phyloP scores from a whole-genome alignment of 2,888 invertebrate genomes.

The Ctena decussata region DNA sequence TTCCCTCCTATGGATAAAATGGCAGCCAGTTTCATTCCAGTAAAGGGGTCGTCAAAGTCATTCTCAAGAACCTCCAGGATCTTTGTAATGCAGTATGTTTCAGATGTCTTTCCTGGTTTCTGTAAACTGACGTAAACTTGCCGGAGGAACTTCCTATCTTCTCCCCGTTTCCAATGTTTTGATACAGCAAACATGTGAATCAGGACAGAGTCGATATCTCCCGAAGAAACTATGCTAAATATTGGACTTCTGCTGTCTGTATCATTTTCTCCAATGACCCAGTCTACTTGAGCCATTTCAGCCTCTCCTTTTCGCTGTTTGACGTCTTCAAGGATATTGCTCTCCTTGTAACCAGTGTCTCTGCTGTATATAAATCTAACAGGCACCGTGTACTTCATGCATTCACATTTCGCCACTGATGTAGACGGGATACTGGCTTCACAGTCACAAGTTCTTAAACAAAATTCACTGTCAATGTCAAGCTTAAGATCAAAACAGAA shows the following conservation, averaged over 20 bases:
- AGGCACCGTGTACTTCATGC: not conserved
- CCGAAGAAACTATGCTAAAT: constrained; percentile 36
- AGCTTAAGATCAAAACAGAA: not conserved
- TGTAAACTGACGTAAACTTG: constrained; percentile 30
- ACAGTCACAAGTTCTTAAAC: not conserved
- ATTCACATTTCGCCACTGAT: not conserved
- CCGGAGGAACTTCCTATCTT: not conserved
- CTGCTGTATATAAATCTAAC: not conserved
- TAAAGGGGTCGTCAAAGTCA: not conserved
- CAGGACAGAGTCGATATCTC: constrained; percentile 36
- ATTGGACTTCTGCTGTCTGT: not conserved
- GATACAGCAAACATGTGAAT: constrained; percentile 35
- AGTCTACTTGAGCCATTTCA: constrained; percentile 45
- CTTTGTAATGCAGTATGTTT: constrained; percentile 34
- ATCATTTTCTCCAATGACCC: constrained; percentile 7
- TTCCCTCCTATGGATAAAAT: constrained; percentile 36
- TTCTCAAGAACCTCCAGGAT: constrained; percentile 13
- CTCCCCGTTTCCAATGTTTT: not conserved
- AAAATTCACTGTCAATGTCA: constrained; percentile 30
- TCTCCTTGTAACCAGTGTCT: not conserved
- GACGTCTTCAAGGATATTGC: constrained; percentile 5
- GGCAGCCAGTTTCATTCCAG: constrained; percentile 5
- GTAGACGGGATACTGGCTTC: too few species aligned
- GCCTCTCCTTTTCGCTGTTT: constrained; percentile 47
- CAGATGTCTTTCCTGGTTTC: constrained; percentile 21